Evolutionary conservation across 2,888 invertebrate genomes (phyloP).

Genomic region (Erpobdella octoculata): DNA sequence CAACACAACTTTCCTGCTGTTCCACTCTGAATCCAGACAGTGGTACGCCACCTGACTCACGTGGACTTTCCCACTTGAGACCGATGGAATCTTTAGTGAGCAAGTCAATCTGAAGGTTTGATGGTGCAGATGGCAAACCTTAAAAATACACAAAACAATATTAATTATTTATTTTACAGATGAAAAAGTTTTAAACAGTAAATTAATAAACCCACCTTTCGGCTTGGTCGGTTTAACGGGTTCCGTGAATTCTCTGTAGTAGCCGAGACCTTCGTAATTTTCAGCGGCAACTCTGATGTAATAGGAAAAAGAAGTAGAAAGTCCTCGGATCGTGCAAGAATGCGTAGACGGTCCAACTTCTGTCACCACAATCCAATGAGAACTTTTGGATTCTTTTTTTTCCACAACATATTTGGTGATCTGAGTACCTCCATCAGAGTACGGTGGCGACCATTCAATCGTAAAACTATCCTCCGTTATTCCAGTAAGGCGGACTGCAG

Average conservation of each 20-base stretch:
- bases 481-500: conserved; percentile 36
- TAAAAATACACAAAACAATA: too few relatives aligned
- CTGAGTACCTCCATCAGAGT: conserved; percentile 43
- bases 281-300: conserved; percentile 77
- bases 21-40: conserved; percentile 68
- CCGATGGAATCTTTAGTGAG: conserved; percentile 52
- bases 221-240: conserved; percentile 35
- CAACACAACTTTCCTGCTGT: conserved; percentile 47
- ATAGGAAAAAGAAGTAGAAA: conserved; percentile 53
- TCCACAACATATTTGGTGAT: conserved; percentile 43
- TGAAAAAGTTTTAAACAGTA: not conserved
- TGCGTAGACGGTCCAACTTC: conserved; percentile 30
- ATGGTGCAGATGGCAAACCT: conserved; percentile 40
- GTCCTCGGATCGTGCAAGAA: conserved; percentile 29
- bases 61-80: conserved; percentile 76
- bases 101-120: conserved; percentile 41
- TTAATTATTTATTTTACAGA: not conserved
- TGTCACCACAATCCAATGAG: conserved; percentile 35
- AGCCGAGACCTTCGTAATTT: conserved; percentile 66
- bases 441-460: conserved; percentile 48
- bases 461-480: conserved; percentile 44
- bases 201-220: conserved; percentile 34
- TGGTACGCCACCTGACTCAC: conserved; percentile 86
- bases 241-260: conserved; percentile 36
- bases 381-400: conserved; percentile 34